phyloP scores from a whole-genome alignment of 2,113 vertebrate species.

The Burhinus bistriatus region DNA sequence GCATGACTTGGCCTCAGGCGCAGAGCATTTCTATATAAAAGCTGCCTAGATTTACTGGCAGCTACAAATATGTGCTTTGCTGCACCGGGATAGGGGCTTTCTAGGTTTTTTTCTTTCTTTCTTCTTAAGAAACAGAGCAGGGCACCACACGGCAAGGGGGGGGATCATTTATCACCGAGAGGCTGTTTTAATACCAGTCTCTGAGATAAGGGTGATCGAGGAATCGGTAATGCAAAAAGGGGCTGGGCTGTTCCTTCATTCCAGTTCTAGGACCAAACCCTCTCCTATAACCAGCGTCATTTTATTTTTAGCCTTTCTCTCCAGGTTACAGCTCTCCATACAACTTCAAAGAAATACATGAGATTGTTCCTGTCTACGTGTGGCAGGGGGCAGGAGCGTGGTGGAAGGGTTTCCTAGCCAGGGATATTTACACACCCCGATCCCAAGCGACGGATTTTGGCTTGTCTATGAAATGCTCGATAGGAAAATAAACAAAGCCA shows the following conservation, averaged over 20 bases:
- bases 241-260: neutral
- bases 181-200: neutral
- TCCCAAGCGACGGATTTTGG: neutral
- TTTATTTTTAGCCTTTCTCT: constrained; percentile 40
- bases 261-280: neutral
- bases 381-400: neutral
- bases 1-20: constrained; percentile 81
- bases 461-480: neutral
- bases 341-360: neutral
- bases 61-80: constrained; percentile 75
- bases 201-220: constrained; percentile 41
- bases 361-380: neutral
- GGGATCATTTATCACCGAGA: neutral
- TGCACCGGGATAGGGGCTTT: constrained; percentile 66
- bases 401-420: neutral
- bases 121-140: neutral
- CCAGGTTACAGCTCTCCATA: neutral
- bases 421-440: neutral
- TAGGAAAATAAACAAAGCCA: constrained; percentile 42
- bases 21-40: constrained; percentile 75
- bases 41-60: constrained; percentile 76
- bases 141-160: neutral
- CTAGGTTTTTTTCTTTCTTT: constrained; percentile 23
- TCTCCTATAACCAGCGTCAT: neutral
- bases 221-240: neutral